phyloP scores from a whole-genome alignment of 2,888 invertebrate genomes.

The Hedya salicella region DNA sequence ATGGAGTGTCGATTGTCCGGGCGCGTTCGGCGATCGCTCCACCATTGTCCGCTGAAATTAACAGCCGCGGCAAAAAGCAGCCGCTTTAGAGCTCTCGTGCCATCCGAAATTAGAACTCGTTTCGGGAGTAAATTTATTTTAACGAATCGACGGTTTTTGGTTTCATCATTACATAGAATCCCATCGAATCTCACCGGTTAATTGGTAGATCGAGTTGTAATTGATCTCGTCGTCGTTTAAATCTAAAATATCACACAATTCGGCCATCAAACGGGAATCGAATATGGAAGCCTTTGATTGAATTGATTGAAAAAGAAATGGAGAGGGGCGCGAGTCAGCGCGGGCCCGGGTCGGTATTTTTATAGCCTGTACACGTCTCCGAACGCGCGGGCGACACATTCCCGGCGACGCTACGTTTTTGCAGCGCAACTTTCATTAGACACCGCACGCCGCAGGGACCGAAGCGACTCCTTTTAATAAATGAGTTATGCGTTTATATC shows the following conservation, averaged over 20 bases:
- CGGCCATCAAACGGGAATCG: slow-evolving; percentile 70
- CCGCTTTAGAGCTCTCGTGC: slow-evolving; percentile 48
- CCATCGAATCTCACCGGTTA: slow-evolving; percentile 20
- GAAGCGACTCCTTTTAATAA: slow-evolving; percentile 80
- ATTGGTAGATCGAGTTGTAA: slow-evolving; percentile 37
- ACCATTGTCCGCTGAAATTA: slow-evolving; percentile 75
- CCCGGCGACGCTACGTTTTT: slow-evolving; percentile 80
- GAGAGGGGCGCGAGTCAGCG: slow-evolving; percentile 61
- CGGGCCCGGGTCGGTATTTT: slow-evolving; percentile 70
- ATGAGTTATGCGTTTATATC: slow-evolving; percentile 81
- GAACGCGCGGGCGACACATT: slow-evolving; percentile 83
- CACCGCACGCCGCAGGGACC: slow-evolving; percentile 73
- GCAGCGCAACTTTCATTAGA: slow-evolving; percentile 82
- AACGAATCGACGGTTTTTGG: slow-evolving; percentile 32
- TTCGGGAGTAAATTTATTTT: slow-evolving; percentile 37
- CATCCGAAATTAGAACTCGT: slow-evolving; percentile 39
- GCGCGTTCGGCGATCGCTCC: slow-evolving; percentile 63
- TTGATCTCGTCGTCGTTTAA: slow-evolving; percentile 23
- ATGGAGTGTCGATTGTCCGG: slow-evolving; percentile 69
- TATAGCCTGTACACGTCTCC: slow-evolving; percentile 81
- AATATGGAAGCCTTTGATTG: slow-evolving; percentile 73
- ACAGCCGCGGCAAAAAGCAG: slow-evolving; percentile 68
- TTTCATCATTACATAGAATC: slow-evolving; percentile 30
- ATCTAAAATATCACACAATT: slow-evolving; percentile 52
- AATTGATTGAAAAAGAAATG: slow-evolving; percentile 81